Evolutionary conservation across 2,888 invertebrate species (phyloP), one percentile per base, ranked within the genome.

Genomic region (Microctonus brassicae): DNA sequence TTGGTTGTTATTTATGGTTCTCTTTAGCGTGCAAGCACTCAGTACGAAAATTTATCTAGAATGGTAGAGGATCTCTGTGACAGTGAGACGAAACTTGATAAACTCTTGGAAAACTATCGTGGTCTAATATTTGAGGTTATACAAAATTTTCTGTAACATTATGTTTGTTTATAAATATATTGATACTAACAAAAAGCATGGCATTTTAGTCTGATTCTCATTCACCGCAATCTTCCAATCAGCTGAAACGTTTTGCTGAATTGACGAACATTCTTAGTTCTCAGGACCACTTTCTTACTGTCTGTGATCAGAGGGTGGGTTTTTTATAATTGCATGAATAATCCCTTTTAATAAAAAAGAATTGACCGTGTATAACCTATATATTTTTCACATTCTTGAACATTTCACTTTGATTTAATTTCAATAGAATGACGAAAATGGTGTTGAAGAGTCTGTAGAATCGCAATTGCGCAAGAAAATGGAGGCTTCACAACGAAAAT

Each of bases 21-120:
- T 64, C 61, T 33, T 47, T 55, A 88, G 86, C 83, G 84, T 67
- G 85, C 84, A 26, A 83, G 82, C 77, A 84, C 83, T 61, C 90
- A 90, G 77, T 85, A 87, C 76, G 91, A 91, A 82, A 92, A 92
- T 83, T 88, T 93, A 78, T 88, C 90, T 81, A 90, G 89, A 87
- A 93, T 93, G 91, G 90, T 92, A 80, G 91, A 90, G 86, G 91
- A 92, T 87, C 89, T 93, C 77, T 90, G 90, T 87, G 93, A 93
- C 84, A 93, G 93, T 83, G 93, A 93, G 88, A 89, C 85, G 70
- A 93, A 93, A 86, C 88, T 93, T 77, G 89, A 90, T 81, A 89
- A 88, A 80, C 89, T 93, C 73, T 87, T 93, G 81, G 86, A 86
- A 75, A 86, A 88, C 74, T 86, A 84, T 81, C 80, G 76, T 53